Conservation (phyloP, 2,888 invertebrate genomes). For the Mayetiola destructor region DNA sequence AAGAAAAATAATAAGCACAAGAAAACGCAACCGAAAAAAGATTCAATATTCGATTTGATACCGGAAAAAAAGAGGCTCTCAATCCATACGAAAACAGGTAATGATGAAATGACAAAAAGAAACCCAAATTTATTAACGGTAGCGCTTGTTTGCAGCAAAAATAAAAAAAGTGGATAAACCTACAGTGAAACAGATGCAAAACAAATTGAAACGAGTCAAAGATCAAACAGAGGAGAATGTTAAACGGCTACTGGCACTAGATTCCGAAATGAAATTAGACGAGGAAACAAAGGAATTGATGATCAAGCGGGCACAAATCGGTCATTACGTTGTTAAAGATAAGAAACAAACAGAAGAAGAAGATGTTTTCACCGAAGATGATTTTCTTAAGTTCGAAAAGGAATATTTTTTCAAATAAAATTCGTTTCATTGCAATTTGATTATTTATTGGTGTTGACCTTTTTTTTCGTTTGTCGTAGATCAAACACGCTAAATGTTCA, state of each 20-base stretch:
- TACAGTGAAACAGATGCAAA: not conserved
- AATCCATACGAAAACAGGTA: not conserved
- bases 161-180: not conserved
- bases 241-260: not conserved
- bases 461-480: too few species aligned
- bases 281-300: not conserved
- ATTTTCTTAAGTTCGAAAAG: conserved; percentile 49
- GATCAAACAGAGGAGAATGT: conserved; percentile 3
- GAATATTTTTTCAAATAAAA: conserved; percentile 37
- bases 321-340: conserved; percentile 36
- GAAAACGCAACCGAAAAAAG: conserved; percentile 28
- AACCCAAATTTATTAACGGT: not conserved
- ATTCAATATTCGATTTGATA: conserved; percentile 29
- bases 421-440: not conserved
- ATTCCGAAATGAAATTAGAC: not conserved
- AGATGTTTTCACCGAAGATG: conserved; percentile 55
- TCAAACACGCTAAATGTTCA: not conserved
- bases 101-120: not conserved
- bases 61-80: conserved; percentile 25
- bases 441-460: too few species aligned
- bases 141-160: too few species aligned
- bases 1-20: conserved; percentile 23
- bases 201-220: not conserved
- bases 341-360: conserved; percentile 36
- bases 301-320: conserved; percentile 38